These are phyloP conservation scores for Sebastes diploproa DNA, from an alignment of 2,797 vertebrate genomes.

Conservation along the genomic window DNA sequence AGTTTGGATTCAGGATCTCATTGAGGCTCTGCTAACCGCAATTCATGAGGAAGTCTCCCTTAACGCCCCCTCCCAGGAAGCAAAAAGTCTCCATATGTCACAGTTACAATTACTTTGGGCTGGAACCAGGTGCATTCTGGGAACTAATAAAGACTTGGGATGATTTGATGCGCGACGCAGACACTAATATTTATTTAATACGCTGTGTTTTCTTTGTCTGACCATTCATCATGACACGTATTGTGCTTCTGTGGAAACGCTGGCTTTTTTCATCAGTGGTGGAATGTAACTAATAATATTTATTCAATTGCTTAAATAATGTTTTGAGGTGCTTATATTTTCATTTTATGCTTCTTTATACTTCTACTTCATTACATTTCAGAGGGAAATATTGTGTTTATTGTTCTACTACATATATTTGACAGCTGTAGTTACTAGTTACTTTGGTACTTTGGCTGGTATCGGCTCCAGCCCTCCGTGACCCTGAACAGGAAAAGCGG, in stretches of 20 bases:
- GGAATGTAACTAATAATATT: not conserved
- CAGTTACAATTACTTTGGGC: constrained; percentile 29
- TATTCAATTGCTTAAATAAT: not conserved
- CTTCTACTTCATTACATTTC: not conserved
- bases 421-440: not conserved
- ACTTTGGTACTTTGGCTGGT: not conserved
- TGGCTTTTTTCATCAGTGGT: not conserved
- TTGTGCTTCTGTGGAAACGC: not conserved
- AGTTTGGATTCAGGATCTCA: constrained; percentile 59
- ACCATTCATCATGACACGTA: not conserved
- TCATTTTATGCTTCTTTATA: not conserved
- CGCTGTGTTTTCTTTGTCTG: not conserved
- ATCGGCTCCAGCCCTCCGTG: too few relatives aligned
- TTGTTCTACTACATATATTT: not conserved
- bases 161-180: constrained; percentile 14
- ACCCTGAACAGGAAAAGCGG: too few relatives aligned
- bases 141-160: constrained; percentile 13
- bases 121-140: constrained; percentile 33
- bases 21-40: constrained; percentile 56
- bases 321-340: not conserved
- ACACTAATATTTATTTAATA: constrained; percentile 35
- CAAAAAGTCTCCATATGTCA: constrained; percentile 51
- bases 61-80: constrained; percentile 23
- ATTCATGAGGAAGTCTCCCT: constrained; percentile 29
- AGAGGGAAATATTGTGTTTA: not conserved